Percentiles rank a stretch among this genome's conserved stretches.
phyloP scores from a whole-genome alignment of 2,113 vertebrate species.

The Gambusia affinis region DNA sequence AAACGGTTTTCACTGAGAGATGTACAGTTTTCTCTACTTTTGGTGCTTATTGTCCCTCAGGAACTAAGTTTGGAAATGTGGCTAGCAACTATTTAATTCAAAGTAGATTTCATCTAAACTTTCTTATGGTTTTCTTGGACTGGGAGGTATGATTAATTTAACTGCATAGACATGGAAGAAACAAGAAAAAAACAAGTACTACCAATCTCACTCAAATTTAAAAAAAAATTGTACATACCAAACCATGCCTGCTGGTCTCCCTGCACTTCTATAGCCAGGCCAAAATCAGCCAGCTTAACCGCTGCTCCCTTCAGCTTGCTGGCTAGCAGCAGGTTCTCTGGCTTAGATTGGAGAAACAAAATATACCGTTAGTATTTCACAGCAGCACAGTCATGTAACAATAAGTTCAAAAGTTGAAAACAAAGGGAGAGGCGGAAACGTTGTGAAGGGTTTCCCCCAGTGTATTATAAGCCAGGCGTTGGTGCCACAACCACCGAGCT shows the following conservation, averaged over 20 bases:
- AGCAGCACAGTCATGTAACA: neutral
- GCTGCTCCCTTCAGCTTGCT: conserved; percentile 98
- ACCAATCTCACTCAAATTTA: neutral
- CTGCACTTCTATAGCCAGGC: conserved; percentile 96
- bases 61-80: too few species aligned
- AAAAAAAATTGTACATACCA: conserved; percentile 82
- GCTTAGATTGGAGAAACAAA: conserved; percentile 75
- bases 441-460: neutral
- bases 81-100: too few species aligned
- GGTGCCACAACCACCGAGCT: too few species aligned
- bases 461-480: too few species aligned
- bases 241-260: conserved; percentile 99
- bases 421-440: neutral
- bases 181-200: too few species aligned
- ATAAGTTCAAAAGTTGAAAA: neutral
- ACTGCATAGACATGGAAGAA: too few species aligned
- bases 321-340: conserved; percentile 97
- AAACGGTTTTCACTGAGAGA: too few species aligned
- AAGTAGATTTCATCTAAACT: neutral
- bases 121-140: neutral
- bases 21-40: too few species aligned
- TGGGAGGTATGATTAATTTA: too few species aligned
- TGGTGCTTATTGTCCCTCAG: too few species aligned
- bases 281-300: conserved; percentile 97
- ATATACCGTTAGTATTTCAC: conserved; percentile 5